A percentile compares a stretch with the other conserved stretches of the same genome.
Evolutionary conservation across 2,888 invertebrate genomes (phyloP).

Genomic region (Hedya salicella): DNA sequence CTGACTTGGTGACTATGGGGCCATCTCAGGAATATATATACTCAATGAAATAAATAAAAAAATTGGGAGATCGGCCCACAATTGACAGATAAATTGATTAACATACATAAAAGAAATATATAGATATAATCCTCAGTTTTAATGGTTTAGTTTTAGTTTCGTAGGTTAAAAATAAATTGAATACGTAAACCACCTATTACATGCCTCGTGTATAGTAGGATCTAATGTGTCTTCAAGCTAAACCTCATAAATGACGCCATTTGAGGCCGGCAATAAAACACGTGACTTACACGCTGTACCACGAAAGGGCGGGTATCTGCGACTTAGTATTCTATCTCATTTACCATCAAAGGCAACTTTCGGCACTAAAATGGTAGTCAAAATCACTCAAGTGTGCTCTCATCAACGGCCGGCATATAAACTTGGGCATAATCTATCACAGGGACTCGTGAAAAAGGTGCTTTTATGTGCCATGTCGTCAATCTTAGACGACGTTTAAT

Average conservation of each 20-base stretch:
- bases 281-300: slow-evolving; percentile 12
- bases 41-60: too few relatives aligned
- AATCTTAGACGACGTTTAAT: slow-evolving; percentile 43
- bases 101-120: too few relatives aligned
- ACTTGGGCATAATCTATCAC: slow-evolving; percentile 42
- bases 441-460: slow-evolving; percentile 41
- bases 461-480: slow-evolving; percentile 43
- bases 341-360: slow-evolving; percentile 40
- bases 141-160: too few relatives aligned
- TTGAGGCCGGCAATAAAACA: slow-evolving; percentile 28
- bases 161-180: too few relatives aligned
- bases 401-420: slow-evolving; percentile 41
- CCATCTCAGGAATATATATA: too few relatives aligned
- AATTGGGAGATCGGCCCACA: too few relatives aligned
- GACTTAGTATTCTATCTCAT: slow-evolving; percentile 38
- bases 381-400: slow-evolving; percentile 41
- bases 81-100: too few relatives aligned
- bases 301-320: slow-evolving; percentile 38
- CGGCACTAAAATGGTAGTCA: slow-evolving; percentile 33
- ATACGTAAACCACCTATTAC: too few relatives aligned
- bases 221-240: neutral
- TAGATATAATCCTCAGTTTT: too few relatives aligned
- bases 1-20: too few relatives aligned
- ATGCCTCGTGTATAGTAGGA: neutral
- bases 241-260: neutral